Base-by-base conservation (phyloP, 2,888 invertebrate genomes). In the Omphaloscelis lunosa region DNA sequence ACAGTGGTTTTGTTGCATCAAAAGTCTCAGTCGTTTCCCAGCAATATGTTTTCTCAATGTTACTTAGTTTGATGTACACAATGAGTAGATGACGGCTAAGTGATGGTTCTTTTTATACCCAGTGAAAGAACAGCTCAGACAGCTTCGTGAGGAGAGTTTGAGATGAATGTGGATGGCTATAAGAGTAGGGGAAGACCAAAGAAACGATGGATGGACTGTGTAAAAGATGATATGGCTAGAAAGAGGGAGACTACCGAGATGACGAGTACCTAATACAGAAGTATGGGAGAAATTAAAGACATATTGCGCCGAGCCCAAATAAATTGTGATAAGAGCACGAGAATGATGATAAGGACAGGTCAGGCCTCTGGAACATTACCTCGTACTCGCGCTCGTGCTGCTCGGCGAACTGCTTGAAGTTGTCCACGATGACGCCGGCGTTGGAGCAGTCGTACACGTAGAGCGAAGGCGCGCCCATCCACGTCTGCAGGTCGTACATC, bases 371-470 rank as follows among this genome's bases (percentile, higher is more conserved):
- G 20, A 23, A 41, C 15, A 41, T 23, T 73, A 93, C 95, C 95
- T 94, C 95, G 27, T 92, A 92, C 83, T 99, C 99, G 78, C 97
- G 97, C 94, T 99, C 98, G 92, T 99, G 99, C 92, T 99, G 99
- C 45, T 98, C 98, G 6, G 99, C 99, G 96, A 99, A 99, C 87
- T 98, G 97, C 91, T 98, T 98, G 95, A 99, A 99, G 77, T 98
- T 98, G 87, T 99, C 99, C 66, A 99, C 98, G 90, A 99, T 99
- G 89, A 99, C 98, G 79, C 99, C 99, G 23, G 99, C 99, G 97
- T 99, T 99, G 75, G 99, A 99, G 96, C 99, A 99, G 95, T 99
- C 99, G 95, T 99, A 99, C 39, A 99, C 99, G 96, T 99, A 99
- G 84, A 99, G 99, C 72, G 99, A 99, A 0, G 99, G 99, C 77